Evolutionary conservation across 2,888 invertebrate genomes (phyloP).

Genomic region (Alloplasta piceator): DNA sequence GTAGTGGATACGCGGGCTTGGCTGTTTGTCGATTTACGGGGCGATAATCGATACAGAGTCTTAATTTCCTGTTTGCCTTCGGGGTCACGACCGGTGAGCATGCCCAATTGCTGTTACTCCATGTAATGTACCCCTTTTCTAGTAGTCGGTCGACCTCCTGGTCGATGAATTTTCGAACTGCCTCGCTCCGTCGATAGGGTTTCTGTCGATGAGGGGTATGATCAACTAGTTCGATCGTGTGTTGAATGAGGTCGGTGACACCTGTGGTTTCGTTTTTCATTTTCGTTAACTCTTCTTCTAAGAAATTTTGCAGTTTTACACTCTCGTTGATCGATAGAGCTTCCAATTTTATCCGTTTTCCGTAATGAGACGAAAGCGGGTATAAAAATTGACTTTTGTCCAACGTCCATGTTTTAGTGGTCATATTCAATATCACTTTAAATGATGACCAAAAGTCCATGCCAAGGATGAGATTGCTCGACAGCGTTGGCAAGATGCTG

Average conservation of each 20-base stretch:
- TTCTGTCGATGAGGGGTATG: constrained; percentile 46
- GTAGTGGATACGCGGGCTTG: constrained; percentile 58
- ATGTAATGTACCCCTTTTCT: constrained; percentile 40
- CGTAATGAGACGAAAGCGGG: constrained; percentile 24
- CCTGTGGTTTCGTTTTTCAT: constrained; percentile 52
- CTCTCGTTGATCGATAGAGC: constrained; percentile 38
- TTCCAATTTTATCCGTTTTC: constrained; percentile 31
- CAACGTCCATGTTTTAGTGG: constrained; percentile 17
- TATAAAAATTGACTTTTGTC: constrained; percentile 39
- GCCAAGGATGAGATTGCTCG: constrained; percentile 11
- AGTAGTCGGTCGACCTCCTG: constrained; percentile 37
- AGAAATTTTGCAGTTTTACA: constrained; percentile 22
- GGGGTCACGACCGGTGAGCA: constrained; percentile 53
- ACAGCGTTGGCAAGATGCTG: constrained; percentile 30
- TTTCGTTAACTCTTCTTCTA: constrained; percentile 48
- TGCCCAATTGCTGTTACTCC: constrained; percentile 58
- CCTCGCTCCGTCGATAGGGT: constrained; percentile 58
- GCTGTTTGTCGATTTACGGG: constrained; percentile 55
- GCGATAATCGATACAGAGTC: constrained; percentile 58
- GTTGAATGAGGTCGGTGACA: constrained; percentile 47
- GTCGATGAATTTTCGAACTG: constrained; percentile 21
- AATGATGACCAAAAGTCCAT: constrained; percentile 13
- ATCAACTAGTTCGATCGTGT: constrained; percentile 44
- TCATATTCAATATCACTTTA: constrained; percentile 1
- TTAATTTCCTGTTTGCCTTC: constrained; percentile 22